Evolutionary conservation across 2,888 invertebrate genomes (phyloP), one percentile per base, ranked within the genome.

Genomic region (Iphiclides podalirius): DNA sequence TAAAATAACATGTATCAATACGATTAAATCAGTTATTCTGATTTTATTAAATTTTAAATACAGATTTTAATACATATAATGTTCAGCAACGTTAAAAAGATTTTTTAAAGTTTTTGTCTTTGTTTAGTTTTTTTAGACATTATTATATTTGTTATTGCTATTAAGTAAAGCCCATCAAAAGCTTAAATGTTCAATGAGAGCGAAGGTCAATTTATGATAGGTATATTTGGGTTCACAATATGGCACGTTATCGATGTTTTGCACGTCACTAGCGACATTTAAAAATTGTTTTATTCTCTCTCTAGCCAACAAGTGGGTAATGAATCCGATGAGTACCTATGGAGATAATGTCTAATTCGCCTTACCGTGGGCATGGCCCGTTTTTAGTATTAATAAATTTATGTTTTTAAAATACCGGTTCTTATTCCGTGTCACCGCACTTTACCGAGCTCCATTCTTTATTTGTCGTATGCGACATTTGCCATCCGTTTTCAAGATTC

Each of bases 301-400:
- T 82, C 79, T 78, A 79, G 75, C 79, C 79, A 79, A 83, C 83
- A 80, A 79, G 78, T 80, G 78, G 75, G 86, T 81, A 87, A 88
- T 87, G 86, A 86, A 84, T 85, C 80, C 76, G 74, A 67, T 72
- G 75, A 79, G 82, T 87, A 83, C 80, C 71, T 66, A 75, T 72
- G 72, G 71, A 78, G 76, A 82, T 85, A 84, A 84, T 79, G 75
- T 73, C 77, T 68, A 71, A 80, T 81, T 77, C 75, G 68, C 66
- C 63, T 68, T 67, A 77, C 80, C 77, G 84, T 82, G 84, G 83
- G 84, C 79, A 71, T 67, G 77, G 78, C 75, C 70, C 66, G 75
- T 69, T 72, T 79, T 76, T 72, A n/a, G n/a, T n/a, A 35, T 64
- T 63, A 59, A 69, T 64, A 70, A 75, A 77, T 79, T 78, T 72